Evolutionary conservation across 1,140 invertebrate genomes (phyloP), one percentile per base, ranked within the genome.

Genomic region (Stegodyphus mimosarum): DNA sequence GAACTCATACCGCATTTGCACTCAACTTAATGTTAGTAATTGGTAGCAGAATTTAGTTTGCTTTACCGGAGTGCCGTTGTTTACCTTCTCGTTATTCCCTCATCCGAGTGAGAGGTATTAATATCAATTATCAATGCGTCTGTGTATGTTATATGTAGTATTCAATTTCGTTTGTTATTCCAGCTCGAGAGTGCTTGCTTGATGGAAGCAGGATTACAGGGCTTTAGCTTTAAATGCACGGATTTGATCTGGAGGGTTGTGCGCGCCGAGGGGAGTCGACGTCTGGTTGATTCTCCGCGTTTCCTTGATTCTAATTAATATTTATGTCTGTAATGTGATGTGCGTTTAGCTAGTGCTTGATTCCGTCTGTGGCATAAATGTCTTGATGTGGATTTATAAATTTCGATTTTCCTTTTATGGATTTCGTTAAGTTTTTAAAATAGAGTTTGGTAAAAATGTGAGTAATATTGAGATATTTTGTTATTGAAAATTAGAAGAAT

Each of bases 71-170:
- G 9, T 15, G 9, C 15, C 15, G 55, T 33, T 71, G 33, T 71
- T 71, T 71, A 71, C 69, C 33, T 5, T 71, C 4, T 49, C 6
- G 69, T 11, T 10, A n/a, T 70, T 69, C 78, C 69, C 33, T 33
- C 33, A 33, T 72, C 53, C 52, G 33, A 64, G 69, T 81, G 33
- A 72, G 48, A 64, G 48, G 78, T 72, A 81, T 81, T 81, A 81
- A 81, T 81, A 81, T 81, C 78, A 81, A 81, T 81, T 81, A 81
- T 72, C 78, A 81, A 81, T 81, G 78, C 78, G 53, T 50, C 78
- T 71, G 33, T 55, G 78, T 60, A 81, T 72, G 18, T 53, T 81
- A 15, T 7, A 72, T 50, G 17, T 51, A 51, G 78, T 53, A 72
- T 81, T 81, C 78, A 72, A 64, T 81, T 81, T 81, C 78, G 52